Conservation (phyloP, 2,888 invertebrate species). For the Tiliacea aurago region DNA sequence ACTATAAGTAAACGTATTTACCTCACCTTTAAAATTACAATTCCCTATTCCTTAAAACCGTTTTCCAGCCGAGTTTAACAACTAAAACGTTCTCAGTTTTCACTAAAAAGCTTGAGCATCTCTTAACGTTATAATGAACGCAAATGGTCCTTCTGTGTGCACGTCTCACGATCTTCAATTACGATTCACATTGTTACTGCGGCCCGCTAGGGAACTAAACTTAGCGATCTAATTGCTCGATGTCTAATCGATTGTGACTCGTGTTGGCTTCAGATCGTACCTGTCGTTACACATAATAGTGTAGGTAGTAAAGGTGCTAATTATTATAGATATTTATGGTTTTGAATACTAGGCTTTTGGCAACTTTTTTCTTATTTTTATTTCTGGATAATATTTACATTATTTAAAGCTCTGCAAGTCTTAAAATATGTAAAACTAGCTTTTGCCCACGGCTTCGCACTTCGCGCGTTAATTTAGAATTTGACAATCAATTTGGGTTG, state of each 20-base stretch:
- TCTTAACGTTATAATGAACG: conserved; percentile 58
- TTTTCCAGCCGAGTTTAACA: conserved; percentile 2
- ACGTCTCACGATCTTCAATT: conserved; percentile 61
- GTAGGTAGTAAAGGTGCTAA: conserved; percentile 33
- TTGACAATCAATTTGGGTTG: too few relatives aligned
- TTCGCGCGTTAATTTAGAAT: too few relatives aligned
- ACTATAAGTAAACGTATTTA: neutral
- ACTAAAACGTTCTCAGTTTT: conserved; percentile 23
- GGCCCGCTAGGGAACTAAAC: conserved; percentile 64
- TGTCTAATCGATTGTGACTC: conserved; percentile 67
- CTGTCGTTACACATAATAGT: conserved; percentile 58
- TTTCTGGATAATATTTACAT: too few relatives aligned
- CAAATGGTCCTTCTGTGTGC: conserved; percentile 56
- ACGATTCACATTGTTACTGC: conserved; percentile 64
- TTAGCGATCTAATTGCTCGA: conserved; percentile 67
- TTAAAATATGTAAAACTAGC: too few relatives aligned
- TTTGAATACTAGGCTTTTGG: too few relatives aligned
- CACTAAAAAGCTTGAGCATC: conserved; percentile 48
- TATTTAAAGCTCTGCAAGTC: too few relatives aligned
- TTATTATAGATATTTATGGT: too few relatives aligned
- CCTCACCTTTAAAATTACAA: neutral
- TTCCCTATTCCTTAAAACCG: conserved; percentile 8
- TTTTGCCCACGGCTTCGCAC: too few relatives aligned
- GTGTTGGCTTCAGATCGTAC: conserved; percentile 54
- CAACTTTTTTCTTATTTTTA: too few relatives aligned